phyloP scores from a whole-genome alignment of 2,113 vertebrate genomes.

The Tachysurus vachellii region DNA sequence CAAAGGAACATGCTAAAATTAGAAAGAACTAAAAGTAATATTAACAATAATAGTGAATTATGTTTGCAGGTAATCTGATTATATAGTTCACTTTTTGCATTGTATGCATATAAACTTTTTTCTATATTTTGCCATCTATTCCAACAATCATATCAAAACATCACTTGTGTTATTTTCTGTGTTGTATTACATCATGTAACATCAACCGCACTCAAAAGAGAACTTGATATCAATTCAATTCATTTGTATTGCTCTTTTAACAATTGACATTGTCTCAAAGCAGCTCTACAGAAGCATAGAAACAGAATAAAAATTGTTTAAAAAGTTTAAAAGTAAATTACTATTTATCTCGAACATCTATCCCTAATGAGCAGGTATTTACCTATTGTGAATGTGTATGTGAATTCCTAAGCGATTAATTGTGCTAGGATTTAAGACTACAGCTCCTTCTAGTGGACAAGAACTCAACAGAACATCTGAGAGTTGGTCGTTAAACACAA shows the following conservation, averaged over 20 bases:
- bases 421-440: not conserved
- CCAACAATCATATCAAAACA: not conserved
- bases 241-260: too few relatives aligned
- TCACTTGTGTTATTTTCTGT: not conserved
- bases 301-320: too few relatives aligned
- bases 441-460: constrained; percentile 12
- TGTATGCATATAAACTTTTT: not conserved
- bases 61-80: not conserved
- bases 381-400: not conserved
- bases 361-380: too few relatives aligned
- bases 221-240: not conserved
- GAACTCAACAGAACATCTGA: not conserved
- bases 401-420: not conserved
- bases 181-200: not conserved
- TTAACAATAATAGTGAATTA: not conserved
- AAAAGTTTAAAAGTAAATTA: too few relatives aligned
- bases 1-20: not conserved
- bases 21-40: not conserved
- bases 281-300: too few relatives aligned
- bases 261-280: too few relatives aligned
- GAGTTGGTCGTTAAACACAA: not conserved
- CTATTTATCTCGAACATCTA: too few relatives aligned
- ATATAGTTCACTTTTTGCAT: not conserved
- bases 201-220: not conserved
- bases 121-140: not conserved